A percentile compares a stretch with the other conserved stretches of the same genome.
These are phyloP conservation scores for Druceiella hillmani DNA, from an alignment of 2,888 invertebrate species.

Conservation along the genomic window DNA sequence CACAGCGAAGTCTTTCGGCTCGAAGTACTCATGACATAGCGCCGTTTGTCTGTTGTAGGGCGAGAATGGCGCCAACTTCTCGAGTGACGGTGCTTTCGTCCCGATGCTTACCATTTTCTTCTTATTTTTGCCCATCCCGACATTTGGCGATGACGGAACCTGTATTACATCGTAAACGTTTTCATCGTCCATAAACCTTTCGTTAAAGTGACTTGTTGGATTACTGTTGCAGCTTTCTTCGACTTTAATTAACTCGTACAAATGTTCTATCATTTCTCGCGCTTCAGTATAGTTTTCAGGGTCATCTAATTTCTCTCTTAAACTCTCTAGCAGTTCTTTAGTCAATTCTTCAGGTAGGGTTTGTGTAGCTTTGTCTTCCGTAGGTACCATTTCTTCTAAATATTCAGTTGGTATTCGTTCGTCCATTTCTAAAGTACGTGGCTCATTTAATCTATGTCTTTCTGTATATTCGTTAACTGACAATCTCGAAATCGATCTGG, in stretches of 20 bases:
- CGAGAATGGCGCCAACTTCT: slow-evolving; percentile 49
- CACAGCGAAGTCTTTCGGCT: slow-evolving; percentile 49
- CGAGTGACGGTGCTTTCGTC: slow-evolving; percentile 54
- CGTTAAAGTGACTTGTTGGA: slow-evolving; percentile 23
- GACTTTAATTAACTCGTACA: slow-evolving; percentile 68
- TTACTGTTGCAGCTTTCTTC: slow-evolving; percentile 60
- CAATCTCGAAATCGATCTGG: slow-evolving; percentile 54
- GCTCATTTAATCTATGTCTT: slow-evolving; percentile 53
- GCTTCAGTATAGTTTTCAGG: slow-evolving; percentile 70
- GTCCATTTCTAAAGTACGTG: slow-evolving; percentile 47
- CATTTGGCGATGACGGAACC: slow-evolving; percentile 34
- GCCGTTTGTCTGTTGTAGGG: slow-evolving; percentile 43
- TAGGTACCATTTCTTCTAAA: slow-evolving; percentile 31
- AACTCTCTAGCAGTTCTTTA: slow-evolving; percentile 62
- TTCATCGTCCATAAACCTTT: slow-evolving; percentile 41
- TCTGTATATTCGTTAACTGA: slow-evolving; percentile 61
- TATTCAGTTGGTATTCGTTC: slow-evolving; percentile 20
- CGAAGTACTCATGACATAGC: slow-evolving; percentile 46
- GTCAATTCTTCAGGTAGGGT: slow-evolving; percentile 72
- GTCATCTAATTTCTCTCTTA: slow-evolving; percentile 63
- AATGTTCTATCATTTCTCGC: slow-evolving; percentile 69
- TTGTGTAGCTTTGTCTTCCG: slow-evolving; percentile 61
- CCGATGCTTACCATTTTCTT: slow-evolving; percentile 51
- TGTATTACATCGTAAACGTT: slow-evolving; percentile 61
- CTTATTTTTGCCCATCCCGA: slow-evolving; percentile 35